Percentiles rank a stretch among this genome's conserved stretches.
Evolutionary conservation across 2,888 invertebrate genomes (phyloP).

Genomic region (Falcaria lacertinaria): DNA sequence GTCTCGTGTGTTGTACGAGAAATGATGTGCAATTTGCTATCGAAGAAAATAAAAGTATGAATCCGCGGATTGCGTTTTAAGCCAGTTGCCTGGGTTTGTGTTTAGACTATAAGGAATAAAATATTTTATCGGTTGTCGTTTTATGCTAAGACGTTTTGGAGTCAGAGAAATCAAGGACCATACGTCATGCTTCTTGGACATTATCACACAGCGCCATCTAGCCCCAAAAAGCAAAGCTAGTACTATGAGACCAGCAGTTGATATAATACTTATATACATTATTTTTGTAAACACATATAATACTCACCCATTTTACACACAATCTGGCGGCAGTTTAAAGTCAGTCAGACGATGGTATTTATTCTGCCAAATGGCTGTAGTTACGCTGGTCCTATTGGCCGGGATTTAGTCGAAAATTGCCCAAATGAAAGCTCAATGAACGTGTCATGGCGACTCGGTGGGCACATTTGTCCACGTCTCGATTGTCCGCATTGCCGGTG

Average conservation of each 20-base stretch:
- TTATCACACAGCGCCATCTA: too few relatives aligned
- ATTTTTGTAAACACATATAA: too few relatives aligned
- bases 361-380: conserved; percentile 52
- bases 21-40: conserved; percentile 55
- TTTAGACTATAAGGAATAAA: too few relatives aligned
- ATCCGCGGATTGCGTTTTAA: conserved; percentile 24
- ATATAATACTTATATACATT: too few relatives aligned
- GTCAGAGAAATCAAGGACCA: too few relatives aligned
- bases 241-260: too few relatives aligned
- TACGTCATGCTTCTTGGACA: too few relatives aligned
- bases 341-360: conserved; percentile 43
- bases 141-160: too few relatives aligned
- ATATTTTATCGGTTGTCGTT: too few relatives aligned
- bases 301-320: background rate
- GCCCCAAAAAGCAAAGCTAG: too few relatives aligned
- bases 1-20: conserved; percentile 61
- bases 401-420: conserved; percentile 75
- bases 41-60: conserved; percentile 38
- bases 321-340: conserved; percentile 17
- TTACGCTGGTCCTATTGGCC: conserved; percentile 60
- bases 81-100: conserved; percentile 6
- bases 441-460: conserved; percentile 70
- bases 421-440: conserved; percentile 78
- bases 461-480: conserved; percentile 74
- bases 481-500: conserved; percentile 74